Conservation (phyloP, 64 coral and sea anemone species). For the Pocillopora damicornis region DNA sequence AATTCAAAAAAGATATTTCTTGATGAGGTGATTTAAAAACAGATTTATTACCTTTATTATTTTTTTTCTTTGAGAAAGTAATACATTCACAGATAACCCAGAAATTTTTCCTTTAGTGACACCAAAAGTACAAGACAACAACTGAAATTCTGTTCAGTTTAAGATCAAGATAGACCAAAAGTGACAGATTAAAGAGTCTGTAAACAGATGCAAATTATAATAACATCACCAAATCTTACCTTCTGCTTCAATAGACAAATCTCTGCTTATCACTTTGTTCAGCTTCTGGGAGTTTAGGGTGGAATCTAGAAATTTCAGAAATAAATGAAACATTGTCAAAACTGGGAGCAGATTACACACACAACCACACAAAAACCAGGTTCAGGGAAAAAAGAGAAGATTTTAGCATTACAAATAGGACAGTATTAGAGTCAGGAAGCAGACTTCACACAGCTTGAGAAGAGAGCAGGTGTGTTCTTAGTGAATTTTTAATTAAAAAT, state of each 20-base stretch:
- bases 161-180: neutral
- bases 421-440: conserved; percentile 15
- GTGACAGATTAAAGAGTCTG: neutral
- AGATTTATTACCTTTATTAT: neutral
- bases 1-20: too few species aligned
- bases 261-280: neutral
- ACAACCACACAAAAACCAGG: too few species aligned
- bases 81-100: neutral
- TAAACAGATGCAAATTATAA: conserved; percentile 8
- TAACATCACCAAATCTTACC: neutral
- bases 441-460: conserved; percentile 22
- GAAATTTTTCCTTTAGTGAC: neutral
- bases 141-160: neutral
- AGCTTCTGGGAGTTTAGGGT: conserved; percentile 32
- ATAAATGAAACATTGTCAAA: conserved; percentile 5
- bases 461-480: conserved; percentile 6
- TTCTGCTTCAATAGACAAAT: neutral
- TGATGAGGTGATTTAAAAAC: too few species aligned
- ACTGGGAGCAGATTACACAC: neutral
- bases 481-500: conserved; percentile 26
- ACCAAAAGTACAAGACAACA: neutral
- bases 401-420: conserved; percentile 4
- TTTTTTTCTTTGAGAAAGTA: neutral
- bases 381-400: neutral
- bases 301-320: conserved; percentile 29